Evolutionary conservation across 1,140 invertebrate species (phyloP).

Genomic region (Argopecten irradians): DNA sequence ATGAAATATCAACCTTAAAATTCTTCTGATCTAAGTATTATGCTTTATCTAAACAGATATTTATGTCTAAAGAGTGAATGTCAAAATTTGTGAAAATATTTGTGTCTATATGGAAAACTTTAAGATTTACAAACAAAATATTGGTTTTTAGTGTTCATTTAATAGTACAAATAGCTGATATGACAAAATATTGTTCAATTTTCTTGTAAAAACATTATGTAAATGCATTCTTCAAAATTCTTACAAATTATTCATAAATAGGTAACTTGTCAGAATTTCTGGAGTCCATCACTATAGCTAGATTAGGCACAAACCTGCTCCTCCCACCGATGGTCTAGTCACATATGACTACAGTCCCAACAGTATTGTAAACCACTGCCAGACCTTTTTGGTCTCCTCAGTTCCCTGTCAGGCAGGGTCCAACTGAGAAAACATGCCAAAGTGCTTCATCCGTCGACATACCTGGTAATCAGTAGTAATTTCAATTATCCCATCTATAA

Average conservation of each 20-base stretch:
- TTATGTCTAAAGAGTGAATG: too few relatives aligned
- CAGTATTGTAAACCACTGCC: conserved; percentile 21
- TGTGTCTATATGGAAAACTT: too few relatives aligned
- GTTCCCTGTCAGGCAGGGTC: background rate
- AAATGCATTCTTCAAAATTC: too few relatives aligned
- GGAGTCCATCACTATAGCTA: too few relatives aligned
- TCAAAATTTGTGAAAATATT: too few relatives aligned
- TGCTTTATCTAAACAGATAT: too few relatives aligned
- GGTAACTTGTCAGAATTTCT: too few relatives aligned
- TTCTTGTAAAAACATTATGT: too few relatives aligned
- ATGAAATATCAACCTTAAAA: background rate
- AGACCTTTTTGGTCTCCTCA: background rate
- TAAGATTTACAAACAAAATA: background rate
- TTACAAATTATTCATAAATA: too few relatives aligned
- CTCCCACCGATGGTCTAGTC: background rate
- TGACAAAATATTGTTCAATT: too few relatives aligned
- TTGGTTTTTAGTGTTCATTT: background rate
- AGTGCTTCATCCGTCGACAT: background rate
- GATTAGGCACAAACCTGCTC: background rate
- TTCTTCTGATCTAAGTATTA: background rate
- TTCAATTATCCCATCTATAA: too few relatives aligned
- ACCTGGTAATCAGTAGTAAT: background rate
- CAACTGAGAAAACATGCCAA: background rate
- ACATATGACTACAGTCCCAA: conserved; percentile 7
- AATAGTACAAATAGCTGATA: background rate